Conservation (phyloP, 2,797 vertebrate genomes). For the Gephyroberyx darwinii region DNA sequence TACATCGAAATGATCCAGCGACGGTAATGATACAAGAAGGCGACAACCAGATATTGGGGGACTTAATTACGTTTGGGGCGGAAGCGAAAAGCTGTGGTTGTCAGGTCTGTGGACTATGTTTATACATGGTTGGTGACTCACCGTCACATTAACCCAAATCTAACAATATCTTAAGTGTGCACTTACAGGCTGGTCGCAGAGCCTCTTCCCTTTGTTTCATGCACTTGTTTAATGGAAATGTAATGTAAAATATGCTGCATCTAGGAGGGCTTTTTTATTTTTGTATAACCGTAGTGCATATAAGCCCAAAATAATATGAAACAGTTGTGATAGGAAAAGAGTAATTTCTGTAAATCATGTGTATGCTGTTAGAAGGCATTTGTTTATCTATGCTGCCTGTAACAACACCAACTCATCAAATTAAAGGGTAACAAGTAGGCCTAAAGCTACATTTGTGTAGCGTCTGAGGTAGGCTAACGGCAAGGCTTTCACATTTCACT, state of each 20-base stretch:
- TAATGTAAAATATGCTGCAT: neutral
- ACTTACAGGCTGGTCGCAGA: neutral
- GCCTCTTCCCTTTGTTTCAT: constrained; percentile 19
- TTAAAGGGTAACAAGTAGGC: constrained; percentile 44
- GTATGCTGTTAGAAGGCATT: constrained; percentile 2
- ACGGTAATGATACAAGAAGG: constrained; percentile 80
- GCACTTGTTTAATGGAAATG: constrained; percentile 6
- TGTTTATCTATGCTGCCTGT: constrained; percentile 25
- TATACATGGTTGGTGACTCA: constrained; percentile 66
- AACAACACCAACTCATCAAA: constrained; percentile 20
- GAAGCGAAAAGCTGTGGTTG: constrained; percentile 67
- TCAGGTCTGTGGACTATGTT: constrained; percentile 74
- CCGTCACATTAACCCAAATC: constrained; percentile 59
- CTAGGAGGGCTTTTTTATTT: neutral
- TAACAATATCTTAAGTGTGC: constrained; percentile 43
- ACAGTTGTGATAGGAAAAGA: neutral
- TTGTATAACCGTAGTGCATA: neutral
- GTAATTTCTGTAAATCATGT: neutral
- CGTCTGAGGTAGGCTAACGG: constrained; percentile 23
- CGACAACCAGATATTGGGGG: constrained; percentile 77
- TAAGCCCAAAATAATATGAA: neutral
- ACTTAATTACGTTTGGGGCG: constrained; percentile 77
- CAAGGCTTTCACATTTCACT: constrained; percentile 49
- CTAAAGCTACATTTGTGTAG: constrained; percentile 51
- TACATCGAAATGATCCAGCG: constrained; percentile 73